Evolutionary conservation across 1,140 invertebrate species (phyloP).

Genomic region (Danaus plexippus): DNA sequence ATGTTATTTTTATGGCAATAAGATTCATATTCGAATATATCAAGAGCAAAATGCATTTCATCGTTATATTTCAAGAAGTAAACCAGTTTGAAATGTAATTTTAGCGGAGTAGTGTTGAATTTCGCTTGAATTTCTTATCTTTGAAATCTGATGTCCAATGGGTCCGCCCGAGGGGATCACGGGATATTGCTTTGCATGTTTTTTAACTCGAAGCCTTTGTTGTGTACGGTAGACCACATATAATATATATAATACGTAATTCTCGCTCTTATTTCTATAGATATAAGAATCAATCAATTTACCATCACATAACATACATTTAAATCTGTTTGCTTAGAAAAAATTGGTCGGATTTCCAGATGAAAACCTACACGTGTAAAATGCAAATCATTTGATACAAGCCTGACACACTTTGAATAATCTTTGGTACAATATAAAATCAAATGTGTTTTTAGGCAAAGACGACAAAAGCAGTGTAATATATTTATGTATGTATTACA

Average conservation of each 20-base stretch:
- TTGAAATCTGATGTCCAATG: constrained; percentile 37
- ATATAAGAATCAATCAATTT: neutral
- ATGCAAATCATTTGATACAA: constrained; percentile 13
- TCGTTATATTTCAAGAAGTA: too few relatives aligned
- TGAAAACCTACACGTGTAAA: constrained; percentile 17
- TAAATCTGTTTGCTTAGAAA: constrained; percentile 33
- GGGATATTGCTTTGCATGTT: constrained; percentile 40
- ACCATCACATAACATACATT: neutral
- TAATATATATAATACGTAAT: neutral
- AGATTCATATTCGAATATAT: too few relatives aligned
- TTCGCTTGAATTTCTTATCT: constrained; percentile 19
- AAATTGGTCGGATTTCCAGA: constrained; percentile 29
- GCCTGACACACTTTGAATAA: too few relatives aligned
- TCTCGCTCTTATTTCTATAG: neutral
- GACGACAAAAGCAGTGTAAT: too few relatives aligned
- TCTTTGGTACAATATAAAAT: too few relatives aligned
- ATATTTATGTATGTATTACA: too few relatives aligned
- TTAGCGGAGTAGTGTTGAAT: constrained; percentile 16
- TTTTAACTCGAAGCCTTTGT: constrained; percentile 32
- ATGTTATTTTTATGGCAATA: too few relatives aligned
- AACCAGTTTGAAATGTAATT: too few relatives aligned
- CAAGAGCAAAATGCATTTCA: too few relatives aligned
- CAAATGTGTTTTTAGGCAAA: too few relatives aligned
- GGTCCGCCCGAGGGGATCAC: constrained; percentile 34
- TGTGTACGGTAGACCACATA: constrained; percentile 11